Conservation (phyloP, 1,140 invertebrate species). For the Gerris buenoi region DNA sequence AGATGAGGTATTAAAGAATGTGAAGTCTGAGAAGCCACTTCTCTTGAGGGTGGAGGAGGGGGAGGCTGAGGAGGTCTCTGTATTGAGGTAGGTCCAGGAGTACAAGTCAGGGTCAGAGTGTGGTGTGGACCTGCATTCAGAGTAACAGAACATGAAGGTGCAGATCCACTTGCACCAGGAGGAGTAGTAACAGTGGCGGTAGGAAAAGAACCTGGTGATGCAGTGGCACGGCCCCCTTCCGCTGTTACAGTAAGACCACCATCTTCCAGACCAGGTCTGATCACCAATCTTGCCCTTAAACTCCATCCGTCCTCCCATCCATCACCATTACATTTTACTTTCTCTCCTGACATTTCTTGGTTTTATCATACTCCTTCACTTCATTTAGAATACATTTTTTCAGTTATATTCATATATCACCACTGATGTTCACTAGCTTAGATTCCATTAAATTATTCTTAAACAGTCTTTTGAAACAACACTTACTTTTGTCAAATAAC, state of each 20-base stretch:
- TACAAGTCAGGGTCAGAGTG: constrained; percentile 18
- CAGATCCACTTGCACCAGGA: neutral
- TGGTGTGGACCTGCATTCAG: constrained; percentile 22
- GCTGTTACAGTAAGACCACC: neutral
- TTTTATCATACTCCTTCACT: too few relatives aligned
- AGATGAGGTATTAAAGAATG: constrained; percentile 18
- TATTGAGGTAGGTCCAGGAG: constrained; percentile 19
- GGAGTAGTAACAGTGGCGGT: neutral
- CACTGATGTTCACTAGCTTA: too few relatives aligned
- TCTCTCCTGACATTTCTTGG: neutral
- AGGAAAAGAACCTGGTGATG: neutral
- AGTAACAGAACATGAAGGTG: constrained; percentile 22
- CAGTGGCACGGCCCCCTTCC: neutral
- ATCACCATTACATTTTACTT: neutral
- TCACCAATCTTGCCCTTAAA: neutral
- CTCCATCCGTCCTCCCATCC: constrained; percentile 22
- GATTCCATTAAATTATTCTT: too few relatives aligned
- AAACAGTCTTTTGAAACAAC: too few relatives aligned
- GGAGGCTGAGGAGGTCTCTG: constrained; percentile 40
- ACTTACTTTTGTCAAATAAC: too few relatives aligned
- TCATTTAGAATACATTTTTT: too few relatives aligned
- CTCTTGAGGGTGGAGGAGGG: constrained; percentile 22
- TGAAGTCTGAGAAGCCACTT: constrained; percentile 31
- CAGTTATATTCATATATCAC: too few relatives aligned
- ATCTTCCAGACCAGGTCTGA: neutral